Percentiles rank a stretch among this genome's conserved stretches.
phyloP scores from a whole-genome alignment of 2,888 invertebrate species.

The Pheosia gnoma region DNA sequence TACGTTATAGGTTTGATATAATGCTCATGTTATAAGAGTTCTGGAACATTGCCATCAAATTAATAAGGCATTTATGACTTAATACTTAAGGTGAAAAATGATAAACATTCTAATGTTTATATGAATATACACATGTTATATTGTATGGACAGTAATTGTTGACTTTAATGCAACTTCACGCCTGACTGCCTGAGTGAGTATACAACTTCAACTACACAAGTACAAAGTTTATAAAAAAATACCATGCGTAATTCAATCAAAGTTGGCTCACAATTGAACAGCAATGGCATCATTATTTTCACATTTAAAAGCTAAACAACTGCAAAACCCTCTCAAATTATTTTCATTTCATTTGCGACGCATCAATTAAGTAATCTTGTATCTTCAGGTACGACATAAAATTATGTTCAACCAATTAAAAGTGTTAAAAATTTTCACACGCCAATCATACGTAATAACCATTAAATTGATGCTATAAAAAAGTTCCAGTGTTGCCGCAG shows the following conservation, averaged over 20 bases:
- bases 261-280: no score
- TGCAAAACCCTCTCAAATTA: slow-evolving; percentile 28
- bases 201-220: background rate
- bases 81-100: slow-evolving; percentile 37
- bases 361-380: slow-evolving; percentile 43
- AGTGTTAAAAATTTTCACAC: slow-evolving; percentile 66
- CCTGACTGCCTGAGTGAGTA: background rate
- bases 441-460: slow-evolving; percentile 70
- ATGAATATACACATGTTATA: slow-evolving; percentile 30
- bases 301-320: slow-evolving; percentile 1
- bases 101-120: slow-evolving; percentile 39
- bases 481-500: slow-evolving; percentile 54
- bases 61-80: slow-evolving; percentile 46
- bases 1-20: slow-evolving; percentile 14
- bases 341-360: slow-evolving; percentile 26
- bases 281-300: no score
- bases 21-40: slow-evolving; percentile 38
- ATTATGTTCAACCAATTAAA: slow-evolving; percentile 52
- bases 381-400: slow-evolving; percentile 44
- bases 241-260: background rate
- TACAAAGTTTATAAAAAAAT: background rate
- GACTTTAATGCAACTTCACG: background rate
- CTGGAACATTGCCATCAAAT: slow-evolving; percentile 53
- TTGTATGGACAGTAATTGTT: slow-evolving; percentile 7
- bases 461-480: slow-evolving; percentile 65